Evolutionary conservation across 2,797 vertebrate genomes (phyloP).

Genomic region (Semotilus atromaculatus): DNA sequence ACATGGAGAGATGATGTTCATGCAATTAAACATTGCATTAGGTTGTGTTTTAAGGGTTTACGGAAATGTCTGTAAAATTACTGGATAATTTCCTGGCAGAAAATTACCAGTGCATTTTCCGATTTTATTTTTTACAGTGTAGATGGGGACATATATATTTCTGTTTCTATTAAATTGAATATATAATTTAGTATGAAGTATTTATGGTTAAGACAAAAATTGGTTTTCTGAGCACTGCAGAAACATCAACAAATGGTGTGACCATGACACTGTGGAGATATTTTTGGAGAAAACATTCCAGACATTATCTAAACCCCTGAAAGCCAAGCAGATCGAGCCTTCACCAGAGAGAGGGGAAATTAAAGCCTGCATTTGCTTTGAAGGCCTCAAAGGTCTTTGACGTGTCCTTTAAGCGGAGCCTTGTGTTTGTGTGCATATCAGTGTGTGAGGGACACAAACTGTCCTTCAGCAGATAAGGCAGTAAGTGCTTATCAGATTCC

Average conservation of each 20-base stretch:
- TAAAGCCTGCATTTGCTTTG: constrained; percentile 62
- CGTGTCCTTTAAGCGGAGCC: constrained; percentile 57
- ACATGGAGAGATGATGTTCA: too few relatives aligned
- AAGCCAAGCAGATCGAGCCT: constrained; percentile 21
- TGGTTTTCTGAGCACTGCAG: background rate
- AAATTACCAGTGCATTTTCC: too few relatives aligned
- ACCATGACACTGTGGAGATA: background rate
- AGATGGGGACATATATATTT: background rate
- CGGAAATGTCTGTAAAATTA: too few relatives aligned
- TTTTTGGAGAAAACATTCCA: constrained; percentile 48
- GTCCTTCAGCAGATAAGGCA: constrained; percentile 82
- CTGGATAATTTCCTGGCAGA: too few relatives aligned
- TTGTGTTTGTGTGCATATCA: constrained; percentile 31
- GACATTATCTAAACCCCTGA: constrained; percentile 50
- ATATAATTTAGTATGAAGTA: background rate
- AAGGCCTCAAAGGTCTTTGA: constrained; percentile 64
- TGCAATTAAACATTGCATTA: too few relatives aligned
- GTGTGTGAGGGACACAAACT: constrained; percentile 67
- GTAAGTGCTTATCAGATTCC: constrained; percentile 70
- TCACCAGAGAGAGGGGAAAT: constrained; percentile 40
- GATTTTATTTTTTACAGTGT: background rate
- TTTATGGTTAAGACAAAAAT: background rate
- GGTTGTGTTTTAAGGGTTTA: too few relatives aligned
- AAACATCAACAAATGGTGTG: constrained; percentile 24
- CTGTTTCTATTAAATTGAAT: background rate